These are phyloP conservation scores for Exephanes ischioxanthus DNA, from an alignment of 2,888 invertebrate genomes.

Conservation along the genomic window DNA sequence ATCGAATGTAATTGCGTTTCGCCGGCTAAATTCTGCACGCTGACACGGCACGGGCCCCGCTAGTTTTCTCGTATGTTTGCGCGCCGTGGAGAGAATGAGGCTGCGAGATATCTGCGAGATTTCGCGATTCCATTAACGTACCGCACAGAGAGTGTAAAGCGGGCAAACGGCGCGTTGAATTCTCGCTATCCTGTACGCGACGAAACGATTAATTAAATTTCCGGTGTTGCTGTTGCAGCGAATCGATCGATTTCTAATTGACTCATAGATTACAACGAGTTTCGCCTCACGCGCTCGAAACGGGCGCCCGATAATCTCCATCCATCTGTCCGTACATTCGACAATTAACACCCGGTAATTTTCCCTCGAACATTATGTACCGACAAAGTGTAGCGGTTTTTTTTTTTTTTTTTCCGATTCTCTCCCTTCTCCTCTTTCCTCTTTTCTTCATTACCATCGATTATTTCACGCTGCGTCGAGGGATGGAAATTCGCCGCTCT, in stretches of 20 bases:
- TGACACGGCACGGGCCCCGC: constrained; percentile 14
- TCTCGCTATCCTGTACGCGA: constrained; percentile 23
- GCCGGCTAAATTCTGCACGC: constrained; percentile 40
- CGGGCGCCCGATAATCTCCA: constrained; percentile 50
- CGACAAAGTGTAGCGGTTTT: not conserved
- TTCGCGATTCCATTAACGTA: constrained; percentile 34
- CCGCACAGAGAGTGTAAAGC: not conserved
- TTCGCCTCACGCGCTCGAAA: constrained; percentile 16
- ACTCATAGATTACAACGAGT: constrained; percentile 64
- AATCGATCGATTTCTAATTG: constrained; percentile 62
- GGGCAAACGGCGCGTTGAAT: constrained; percentile 48
- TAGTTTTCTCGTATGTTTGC: constrained; percentile 34
- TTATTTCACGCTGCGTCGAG: not conserved
- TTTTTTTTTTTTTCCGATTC: not conserved
- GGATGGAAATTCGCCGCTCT: not conserved
- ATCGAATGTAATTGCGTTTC: constrained; percentile 58
- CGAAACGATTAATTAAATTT: constrained; percentile 67
- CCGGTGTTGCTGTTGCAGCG: constrained; percentile 52
- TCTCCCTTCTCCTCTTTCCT: not conserved
- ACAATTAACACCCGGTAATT: constrained; percentile 59
- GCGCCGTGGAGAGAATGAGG: no score
- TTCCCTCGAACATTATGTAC: constrained; percentile 21
- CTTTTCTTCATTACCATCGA: no score
- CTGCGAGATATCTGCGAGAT: constrained; percentile 29
- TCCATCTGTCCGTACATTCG: constrained; percentile 30